These are phyloP conservation scores for Mythimna ferrago DNA, from an alignment of 2,888 invertebrate species.

Conservation along the genomic window DNA sequence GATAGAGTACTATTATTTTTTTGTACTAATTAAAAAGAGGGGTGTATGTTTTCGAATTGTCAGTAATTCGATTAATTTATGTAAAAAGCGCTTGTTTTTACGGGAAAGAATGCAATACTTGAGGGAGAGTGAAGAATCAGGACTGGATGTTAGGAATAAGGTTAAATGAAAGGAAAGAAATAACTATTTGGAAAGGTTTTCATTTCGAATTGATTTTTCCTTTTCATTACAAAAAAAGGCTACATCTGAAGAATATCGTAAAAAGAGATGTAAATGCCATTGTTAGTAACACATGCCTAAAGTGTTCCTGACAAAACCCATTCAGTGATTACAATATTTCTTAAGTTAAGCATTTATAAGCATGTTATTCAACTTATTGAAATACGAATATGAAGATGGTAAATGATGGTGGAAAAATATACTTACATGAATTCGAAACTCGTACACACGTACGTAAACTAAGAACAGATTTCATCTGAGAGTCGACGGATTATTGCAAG, in stretches of 20 bases:
- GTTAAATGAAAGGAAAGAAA: neutral
- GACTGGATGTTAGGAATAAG: slow-evolving; percentile 32
- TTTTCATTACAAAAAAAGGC: neutral
- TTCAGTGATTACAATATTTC: neutral
- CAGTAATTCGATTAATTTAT: neutral
- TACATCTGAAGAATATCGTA: neutral
- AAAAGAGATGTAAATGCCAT: neutral
- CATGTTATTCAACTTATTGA: no score
- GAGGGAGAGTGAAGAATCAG: slow-evolving; percentile 19
- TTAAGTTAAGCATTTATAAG: no score
- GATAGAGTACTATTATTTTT: no score
- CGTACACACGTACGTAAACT: no score
- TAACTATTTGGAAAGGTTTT: slow-evolving; percentile 3
- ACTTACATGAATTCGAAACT: no score
- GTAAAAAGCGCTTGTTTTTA: neutral
- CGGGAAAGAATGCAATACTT: slow-evolving; percentile 35
- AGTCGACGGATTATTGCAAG: no score
- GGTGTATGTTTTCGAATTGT: no score
- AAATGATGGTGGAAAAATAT: no score
- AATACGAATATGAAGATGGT: no score
- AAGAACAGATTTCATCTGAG: no score
- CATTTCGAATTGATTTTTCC: neutral
- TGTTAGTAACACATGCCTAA: neutral
- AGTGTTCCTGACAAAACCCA: neutral
- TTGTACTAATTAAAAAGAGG: no score